A percentile compares a stretch with the other conserved stretches of the same genome.
These are phyloP conservation scores for Herpailurus yagouaroundi DNA, from an alignment of 2,113 vertebrate species.

Conservation along the genomic window DNA sequence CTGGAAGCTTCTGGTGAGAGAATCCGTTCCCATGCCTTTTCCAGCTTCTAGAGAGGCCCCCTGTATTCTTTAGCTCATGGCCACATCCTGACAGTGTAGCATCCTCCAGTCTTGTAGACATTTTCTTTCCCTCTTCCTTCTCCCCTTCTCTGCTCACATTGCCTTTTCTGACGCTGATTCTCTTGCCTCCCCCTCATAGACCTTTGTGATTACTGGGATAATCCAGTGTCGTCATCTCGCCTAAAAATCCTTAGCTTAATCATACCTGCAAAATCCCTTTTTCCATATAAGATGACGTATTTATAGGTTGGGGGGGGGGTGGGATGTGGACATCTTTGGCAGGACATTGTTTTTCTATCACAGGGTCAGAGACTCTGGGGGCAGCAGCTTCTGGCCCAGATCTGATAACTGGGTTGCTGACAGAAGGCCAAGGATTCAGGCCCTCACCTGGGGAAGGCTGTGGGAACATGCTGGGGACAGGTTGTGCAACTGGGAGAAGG, in stretches of 20 bases:
- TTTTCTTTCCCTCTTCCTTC: accelerated
- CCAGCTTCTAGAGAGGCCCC: neutral
- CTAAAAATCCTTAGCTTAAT: neutral
- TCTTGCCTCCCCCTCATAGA: neutral
- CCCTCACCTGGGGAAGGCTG: neutral
- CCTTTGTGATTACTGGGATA: neutral
- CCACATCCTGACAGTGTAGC: neutral
- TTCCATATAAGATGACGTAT: neutral
- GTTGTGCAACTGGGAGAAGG: neutral
- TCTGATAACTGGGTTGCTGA: neutral
- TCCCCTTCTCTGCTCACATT: neutral
- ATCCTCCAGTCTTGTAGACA: neutral
- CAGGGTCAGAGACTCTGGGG: neutral
- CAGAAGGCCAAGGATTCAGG: neutral
- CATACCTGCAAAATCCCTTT: neutral
- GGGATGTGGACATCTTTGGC: neutral
- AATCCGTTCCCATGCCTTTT: neutral
- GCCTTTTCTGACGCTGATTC: neutral
- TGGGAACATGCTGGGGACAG: neutral
- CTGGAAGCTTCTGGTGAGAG: neutral
- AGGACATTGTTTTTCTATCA: neutral
- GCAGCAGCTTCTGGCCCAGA: neutral
- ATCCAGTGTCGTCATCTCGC: neutral
- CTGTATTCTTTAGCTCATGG: neutral
- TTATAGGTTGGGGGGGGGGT: neutral